Conservation (phyloP, 2,113 vertebrate genomes). For the Orthonyx spaldingii region DNA sequence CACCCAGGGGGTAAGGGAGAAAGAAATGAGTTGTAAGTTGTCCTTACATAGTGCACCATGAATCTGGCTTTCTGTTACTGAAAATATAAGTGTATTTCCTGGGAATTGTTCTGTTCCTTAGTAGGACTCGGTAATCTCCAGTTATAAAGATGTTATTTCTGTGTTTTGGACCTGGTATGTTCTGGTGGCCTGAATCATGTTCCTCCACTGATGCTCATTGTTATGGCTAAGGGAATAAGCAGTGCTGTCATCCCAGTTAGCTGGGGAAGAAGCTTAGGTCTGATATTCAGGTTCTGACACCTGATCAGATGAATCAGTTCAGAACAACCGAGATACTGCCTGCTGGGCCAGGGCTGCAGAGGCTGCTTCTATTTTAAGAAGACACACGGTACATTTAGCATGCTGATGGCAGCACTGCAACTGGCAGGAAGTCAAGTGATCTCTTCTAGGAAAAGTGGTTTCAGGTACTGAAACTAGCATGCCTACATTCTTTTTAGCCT, state of each 20-base stretch:
- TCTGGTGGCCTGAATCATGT: not conserved
- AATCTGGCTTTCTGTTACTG: not conserved
- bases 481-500: not conserved
- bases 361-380: constrained; percentile 34
- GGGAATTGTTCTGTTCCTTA: not conserved
- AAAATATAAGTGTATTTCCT: not conserved
- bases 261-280: not conserved
- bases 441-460: not conserved
- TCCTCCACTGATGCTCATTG: not conserved
- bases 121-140: not conserved
- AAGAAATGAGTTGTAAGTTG: not conserved
- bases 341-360: not conserved
- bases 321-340: not conserved
- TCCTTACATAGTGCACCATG: not conserved
- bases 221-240: not conserved
- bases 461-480: not conserved
- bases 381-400: not conserved
- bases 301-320: constrained; percentile 14
- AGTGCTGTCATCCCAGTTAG: not conserved
- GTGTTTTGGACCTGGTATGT: not conserved
- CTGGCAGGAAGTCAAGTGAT: not conserved
- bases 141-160: not conserved
- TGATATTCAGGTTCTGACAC: constrained; percentile 4
- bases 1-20: not conserved
- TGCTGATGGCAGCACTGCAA: not conserved